Percentiles rank a stretch among this genome's conserved stretches.
These are phyloP conservation scores for Ceraclea dissimilis DNA, from an alignment of 2,888 invertebrate genomes.

Conservation along the genomic window DNA sequence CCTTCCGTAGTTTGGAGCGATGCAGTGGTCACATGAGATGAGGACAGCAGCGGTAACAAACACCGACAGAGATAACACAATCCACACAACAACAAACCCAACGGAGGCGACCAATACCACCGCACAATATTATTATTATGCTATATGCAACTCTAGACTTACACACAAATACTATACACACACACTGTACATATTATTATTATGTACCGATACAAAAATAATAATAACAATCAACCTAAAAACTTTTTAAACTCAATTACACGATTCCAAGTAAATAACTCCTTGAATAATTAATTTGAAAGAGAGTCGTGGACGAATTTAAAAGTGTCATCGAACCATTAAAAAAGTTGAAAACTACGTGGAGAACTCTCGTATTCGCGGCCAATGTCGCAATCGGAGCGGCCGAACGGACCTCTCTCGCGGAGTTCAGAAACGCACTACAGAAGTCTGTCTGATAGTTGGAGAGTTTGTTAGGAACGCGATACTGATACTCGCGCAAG, in stretches of 20 bases:
- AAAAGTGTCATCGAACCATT: conserved; percentile 2
- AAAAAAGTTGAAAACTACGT: neutral
- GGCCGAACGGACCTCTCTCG: neutral
- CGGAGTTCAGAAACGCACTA: neutral
- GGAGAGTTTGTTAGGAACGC: no score
- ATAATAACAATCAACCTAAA: neutral
- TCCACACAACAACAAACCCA: no score
- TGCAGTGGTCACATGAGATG: no score
- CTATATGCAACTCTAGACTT: neutral
- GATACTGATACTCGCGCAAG: neutral
- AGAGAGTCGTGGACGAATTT: neutral
- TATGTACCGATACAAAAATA: neutral
- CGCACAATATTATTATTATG: no score
- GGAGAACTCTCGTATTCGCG: neutral
- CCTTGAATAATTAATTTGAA: neutral
- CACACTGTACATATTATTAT: neutral
- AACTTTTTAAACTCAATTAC: neutral
- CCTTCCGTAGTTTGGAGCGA: no score
- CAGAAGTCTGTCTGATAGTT: no score
- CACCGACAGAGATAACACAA: no score
- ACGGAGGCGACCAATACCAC: no score
- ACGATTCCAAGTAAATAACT: neutral
- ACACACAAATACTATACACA: neutral
- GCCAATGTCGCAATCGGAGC: neutral
- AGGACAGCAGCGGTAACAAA: no score